Evolutionary conservation across 1,140 invertebrate genomes (phyloP), one percentile per base, ranked within the genome.

Genomic region (Zaprionus africanus): DNA sequence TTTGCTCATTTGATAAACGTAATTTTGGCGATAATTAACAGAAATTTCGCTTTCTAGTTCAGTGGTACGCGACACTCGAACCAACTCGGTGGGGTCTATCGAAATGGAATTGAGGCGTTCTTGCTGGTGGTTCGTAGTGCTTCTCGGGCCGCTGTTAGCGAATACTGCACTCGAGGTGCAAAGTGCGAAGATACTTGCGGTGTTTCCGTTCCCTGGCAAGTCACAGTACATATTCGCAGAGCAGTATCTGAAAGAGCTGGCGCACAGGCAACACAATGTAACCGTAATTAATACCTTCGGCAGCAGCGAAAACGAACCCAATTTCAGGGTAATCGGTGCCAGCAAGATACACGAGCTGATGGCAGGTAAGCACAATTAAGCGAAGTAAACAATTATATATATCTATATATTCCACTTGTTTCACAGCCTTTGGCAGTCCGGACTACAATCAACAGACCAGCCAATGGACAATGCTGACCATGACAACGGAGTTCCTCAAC

Each of bases 251-350:
- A 92, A 93, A 54, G 91, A 91, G 49, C 75, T 94, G 36, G 88
- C 92, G 0, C 70, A 77, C 19, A 77, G 91, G 28, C 93, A 93
- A n/a, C 94, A 94, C 78, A 88, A 94, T 63, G 90, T 94, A 0
- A 94, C 93, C 6, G 91, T 93, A 5, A 91, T 94, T 5, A 93
- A 92, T 62, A 91, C 92, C 0, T 93, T 93, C 66, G 92, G 90
- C n/a, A 77, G 92, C 62, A 90, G 90, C 28, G 74, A 82, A 38
- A 63, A 59, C 0, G 70, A 82, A 1, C 51, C 73, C 13, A 93
- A 93, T 36, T 93, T 92, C 64, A 82, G 73, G 4, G 92, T 93
- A 36, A 90, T 95, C 65, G 85, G 85, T 1, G 85, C 85, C 1
- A 75, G 63, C 4, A 90, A 90, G 57, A 79, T 90, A 38, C 85